Evolutionary conservation across 2,797 vertebrate species (phyloP), one percentile per base, ranked within the genome.

Genomic region (Spondyliosoma cantharus): DNA sequence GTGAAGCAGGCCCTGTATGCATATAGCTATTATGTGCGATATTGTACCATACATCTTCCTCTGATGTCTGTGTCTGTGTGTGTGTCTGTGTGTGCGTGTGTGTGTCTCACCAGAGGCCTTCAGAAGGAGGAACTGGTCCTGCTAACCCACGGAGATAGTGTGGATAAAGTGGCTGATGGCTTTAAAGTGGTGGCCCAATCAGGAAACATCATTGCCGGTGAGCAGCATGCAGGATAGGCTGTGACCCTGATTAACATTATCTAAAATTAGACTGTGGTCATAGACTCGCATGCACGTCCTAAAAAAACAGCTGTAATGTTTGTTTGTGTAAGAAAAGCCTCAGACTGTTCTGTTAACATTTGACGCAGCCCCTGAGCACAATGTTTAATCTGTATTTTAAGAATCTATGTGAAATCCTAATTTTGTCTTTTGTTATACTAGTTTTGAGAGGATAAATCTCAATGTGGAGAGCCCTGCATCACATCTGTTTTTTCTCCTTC

Each of bases 171-270:
- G 57, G 98, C 98, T 32, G 98, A 99, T 82, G 98, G 97, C 64
- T 99, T 99, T 93, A 99, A 99, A 90, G 96, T 98, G 79, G 98
- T 99, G 87, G 97, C 98, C 11, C 97, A 97, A 76, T 99, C 98
- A 83, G 98, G 98, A 79, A 98, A 96, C 92, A 98, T 99, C 54
- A 95, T 98, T 87, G 98, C 98, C 90, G 98, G 98, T 99, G 89
- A 91, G 89, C 3, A 59, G 74, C 27, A 37, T 0, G 7, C 0
- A 0, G 25, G 13, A 61, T 29, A 1, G 24, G 2, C 37, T 59
- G 12, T 66, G 11, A 46, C 62, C 32, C 45, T 27, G 7, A 64
- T 67, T 29, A 27, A 69, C 11, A 22, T 42, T 5, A 60, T 77
- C 25, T 27, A 50, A 52, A 62, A 66, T 53, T 29, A 42, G 7